Evolutionary conservation across 2,797 vertebrate genomes (phyloP), one percentile per base, ranked within the genome.

Genomic region (Eospalax fontanierii): DNA sequence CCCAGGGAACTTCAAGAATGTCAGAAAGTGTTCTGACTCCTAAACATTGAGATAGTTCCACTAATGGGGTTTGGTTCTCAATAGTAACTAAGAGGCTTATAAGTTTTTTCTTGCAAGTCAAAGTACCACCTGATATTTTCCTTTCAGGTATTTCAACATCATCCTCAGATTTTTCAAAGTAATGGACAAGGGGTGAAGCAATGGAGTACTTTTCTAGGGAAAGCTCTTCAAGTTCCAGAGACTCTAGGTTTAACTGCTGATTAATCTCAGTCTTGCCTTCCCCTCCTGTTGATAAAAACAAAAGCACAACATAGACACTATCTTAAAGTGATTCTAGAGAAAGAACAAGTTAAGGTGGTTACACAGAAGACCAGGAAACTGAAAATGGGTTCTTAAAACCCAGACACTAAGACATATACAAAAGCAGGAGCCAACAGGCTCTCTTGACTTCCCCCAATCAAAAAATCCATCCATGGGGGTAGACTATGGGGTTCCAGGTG

Each of bases 51-150:
- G 95, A 95, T 3, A 96, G 65, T 59, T 96, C 83, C 82, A 68
- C 75, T 93, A 96, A 91, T 2, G 80, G 92, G 26, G 81, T 91
- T 3, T 94, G 89, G 63, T 96, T 97, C 46, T 97, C 95, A 82
- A 96, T 95, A 68, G 96, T 97, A 70, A 97, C 76, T 80, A 87
- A 84, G 80, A 97, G 95, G 63, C 73, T 97, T 80, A 93, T 82
- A 65, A 97, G 59, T 70, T 59, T 85, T 65, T 74, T 96, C 75
- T 95, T 86, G 65, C 65, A 90, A 91, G 63, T 35, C 16, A 74
- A 61, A 74, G 91, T 74, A 89, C 71, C 89, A 30, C 30, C 65
- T 59, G 59, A n/a, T 70, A 76, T 61, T 83, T 74, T 94, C 78
- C 74, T 73, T 93, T 94, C 89, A 59, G 71, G 30, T 12, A 71